Percentiles rank a stretch among this genome's conserved stretches.
Conservation (phyloP, 2,797 vertebrate species). For the Eutrigla gurnardus region DNA sequence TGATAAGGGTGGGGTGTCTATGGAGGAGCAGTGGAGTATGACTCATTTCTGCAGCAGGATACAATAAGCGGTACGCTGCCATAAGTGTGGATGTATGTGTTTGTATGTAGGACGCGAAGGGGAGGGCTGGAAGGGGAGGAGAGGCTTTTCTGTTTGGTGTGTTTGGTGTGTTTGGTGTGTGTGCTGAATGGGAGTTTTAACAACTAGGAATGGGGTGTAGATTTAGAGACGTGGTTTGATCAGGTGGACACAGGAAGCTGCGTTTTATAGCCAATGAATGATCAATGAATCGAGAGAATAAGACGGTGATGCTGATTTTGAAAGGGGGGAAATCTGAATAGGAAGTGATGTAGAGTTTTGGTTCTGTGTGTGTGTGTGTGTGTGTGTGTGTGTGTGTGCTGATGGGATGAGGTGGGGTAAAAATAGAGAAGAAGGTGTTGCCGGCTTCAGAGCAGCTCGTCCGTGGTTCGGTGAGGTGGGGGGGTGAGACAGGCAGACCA, state of each 20-base stretch:
- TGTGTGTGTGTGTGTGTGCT: slow-evolving; percentile 33
- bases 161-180: neutral
- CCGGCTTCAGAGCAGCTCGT: slow-evolving; percentile 70
- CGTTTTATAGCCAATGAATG: slow-evolving; percentile 21
- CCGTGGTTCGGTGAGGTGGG: slow-evolving; percentile 60
- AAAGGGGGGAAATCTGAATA: too few relatives aligned
- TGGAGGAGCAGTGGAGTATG: slow-evolving; percentile 82
- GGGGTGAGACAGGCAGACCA: slow-evolving; percentile 51
- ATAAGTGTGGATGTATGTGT: slow-evolving; percentile 72
- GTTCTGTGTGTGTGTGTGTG: slow-evolving; percentile 13
- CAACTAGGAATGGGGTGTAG: slow-evolving; percentile 44
- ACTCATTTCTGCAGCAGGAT: slow-evolving; percentile 87
- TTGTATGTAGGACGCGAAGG: slow-evolving; percentile 59
- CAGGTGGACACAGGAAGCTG: slow-evolving; percentile 65
- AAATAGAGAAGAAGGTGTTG: slow-evolving; percentile 68
- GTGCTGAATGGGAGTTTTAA: slow-evolving; percentile 23
- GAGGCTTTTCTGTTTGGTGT: too few relatives aligned
- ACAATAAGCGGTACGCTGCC: slow-evolving; percentile 73
- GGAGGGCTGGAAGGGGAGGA: too few relatives aligned
- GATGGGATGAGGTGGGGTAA: slow-evolving; percentile 59
- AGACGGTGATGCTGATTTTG: too few relatives aligned
- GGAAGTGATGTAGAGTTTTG: too few relatives aligned
- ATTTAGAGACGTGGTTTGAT: slow-evolving; percentile 47
- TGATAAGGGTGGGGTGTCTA: slow-evolving; percentile 79
- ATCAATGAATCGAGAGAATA: too few relatives aligned